Evolutionary conservation across 1,140 invertebrate genomes (phyloP), one percentile per base, ranked within the genome.

Genomic region (Littorina saxatilis): DNA sequence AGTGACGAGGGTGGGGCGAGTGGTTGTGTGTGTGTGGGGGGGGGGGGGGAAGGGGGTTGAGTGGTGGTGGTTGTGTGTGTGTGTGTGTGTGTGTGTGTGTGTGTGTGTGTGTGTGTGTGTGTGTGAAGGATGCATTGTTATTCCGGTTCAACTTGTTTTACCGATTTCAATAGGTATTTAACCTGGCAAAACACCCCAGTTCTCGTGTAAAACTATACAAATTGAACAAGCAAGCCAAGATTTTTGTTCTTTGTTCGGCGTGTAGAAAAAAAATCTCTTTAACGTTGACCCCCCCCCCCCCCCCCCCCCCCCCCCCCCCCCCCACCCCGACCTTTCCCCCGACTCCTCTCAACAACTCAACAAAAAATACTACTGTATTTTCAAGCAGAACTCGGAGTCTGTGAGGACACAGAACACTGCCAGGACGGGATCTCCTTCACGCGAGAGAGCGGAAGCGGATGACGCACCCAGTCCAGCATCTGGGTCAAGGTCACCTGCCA

Each of bases 401-500:
- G 11, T 4, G 61, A 32, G 27, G 61, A 35, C 11, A 32, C 39
- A 55, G n/a, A 37, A 74, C 88, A 89, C 27, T 79, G 52, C 88
- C 88, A 89, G 4, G 88, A 85, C 58, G 79, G 32, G 78, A 89
- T 87, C 20, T 73, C 37, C n/a, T 85, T 63, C 1, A 90, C 47
- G 15, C 85, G 37, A n/a, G 72, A 27, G n/a, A 90, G 40, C 15
- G 83, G 63, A 0, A 84, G 85, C 0, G 88, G 89, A n/a, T 84
- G 37, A 52, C 84, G 82, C 27, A 90, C 79, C 89, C 89, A 90
- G 4, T 86, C 81, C 40, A 90, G 85, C 17, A 87, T 84, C 80
- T 90, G 88, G 9, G 85, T 84, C 11, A 88, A 79, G 23, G 85
- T 86, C 20, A 89, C 83, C 47, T 90, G 80, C 47, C 88, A 90